Percentiles rank a stretch among this genome's conserved stretches.
Evolutionary conservation across 2,797 vertebrate genomes (phyloP).

Genomic region (Trachops cirrhosus): DNA sequence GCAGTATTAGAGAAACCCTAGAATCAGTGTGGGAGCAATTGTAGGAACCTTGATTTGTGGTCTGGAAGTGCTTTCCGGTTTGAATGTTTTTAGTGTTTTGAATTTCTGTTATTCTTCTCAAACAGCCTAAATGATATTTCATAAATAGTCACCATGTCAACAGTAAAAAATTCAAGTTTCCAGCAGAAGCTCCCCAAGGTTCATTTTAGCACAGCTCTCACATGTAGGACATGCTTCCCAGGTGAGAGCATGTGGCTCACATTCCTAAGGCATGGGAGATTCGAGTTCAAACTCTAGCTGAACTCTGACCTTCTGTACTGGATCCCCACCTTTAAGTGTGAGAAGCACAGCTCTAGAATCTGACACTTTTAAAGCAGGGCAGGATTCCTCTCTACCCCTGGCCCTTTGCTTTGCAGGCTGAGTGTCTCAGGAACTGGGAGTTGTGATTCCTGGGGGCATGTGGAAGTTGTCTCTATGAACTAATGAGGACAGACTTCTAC

Average conservation of each 20-base stretch:
- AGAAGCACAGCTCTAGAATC: background rate
- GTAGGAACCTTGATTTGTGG: background rate
- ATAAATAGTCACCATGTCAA: background rate
- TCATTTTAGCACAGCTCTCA: background rate
- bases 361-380: too few species aligned
- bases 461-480: background rate
- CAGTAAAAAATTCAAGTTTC: background rate
- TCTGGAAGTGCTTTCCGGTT: slow-evolving; percentile 53
- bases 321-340: background rate
- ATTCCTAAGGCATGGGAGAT: background rate
- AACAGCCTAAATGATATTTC: background rate
- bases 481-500: background rate
- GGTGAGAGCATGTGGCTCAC: background rate
- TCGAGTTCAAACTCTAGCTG: background rate
- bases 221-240: background rate
- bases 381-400: background rate
- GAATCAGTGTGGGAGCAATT: background rate
- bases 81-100: background rate
- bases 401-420: background rate
- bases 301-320: background rate
- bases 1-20: background rate
- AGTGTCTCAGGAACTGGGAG: background rate
- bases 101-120: slow-evolving; percentile 13
- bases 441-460: background rate
- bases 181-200: background rate